A percentile compares a stretch with the other conserved stretches of the same genome.
phyloP scores from a whole-genome alignment of 2,888 invertebrate species.

The Selenia dentaria region DNA sequence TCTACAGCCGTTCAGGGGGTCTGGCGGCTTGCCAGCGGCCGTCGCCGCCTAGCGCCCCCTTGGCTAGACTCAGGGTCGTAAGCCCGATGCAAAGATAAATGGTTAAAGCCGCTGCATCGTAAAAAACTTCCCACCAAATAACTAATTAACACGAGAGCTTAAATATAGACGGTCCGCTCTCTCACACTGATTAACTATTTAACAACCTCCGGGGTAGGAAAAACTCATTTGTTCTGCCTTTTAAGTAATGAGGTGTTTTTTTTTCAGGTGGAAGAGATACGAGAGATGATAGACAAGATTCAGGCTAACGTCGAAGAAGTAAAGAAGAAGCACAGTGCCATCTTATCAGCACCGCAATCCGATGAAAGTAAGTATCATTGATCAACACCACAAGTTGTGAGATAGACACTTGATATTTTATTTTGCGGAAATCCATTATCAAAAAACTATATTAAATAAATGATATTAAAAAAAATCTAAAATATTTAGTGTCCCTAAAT shows the following conservation, averaged over 20 bases:
- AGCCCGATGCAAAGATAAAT: constrained; percentile 33
- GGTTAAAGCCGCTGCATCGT: constrained; percentile 34
- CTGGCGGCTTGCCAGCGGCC: constrained; percentile 51
- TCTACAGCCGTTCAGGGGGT: constrained; percentile 16
- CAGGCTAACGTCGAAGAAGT: constrained; percentile 99
- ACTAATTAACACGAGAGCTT: constrained; percentile 45
- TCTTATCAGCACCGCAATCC: constrained; percentile 98
- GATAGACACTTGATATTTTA: too few relatives aligned
- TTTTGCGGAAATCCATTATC: too few relatives aligned
- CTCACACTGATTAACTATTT: constrained; percentile 19
- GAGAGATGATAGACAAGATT: constrained; percentile 99
- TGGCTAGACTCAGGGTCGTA: constrained; percentile 47
- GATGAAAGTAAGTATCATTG: constrained; percentile 94
- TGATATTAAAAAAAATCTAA: too few relatives aligned
- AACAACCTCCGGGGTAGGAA: constrained; percentile 13
- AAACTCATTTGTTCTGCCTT: constrained; percentile 10
- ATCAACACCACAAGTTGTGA: too few relatives aligned
- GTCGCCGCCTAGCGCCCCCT: constrained; percentile 35
- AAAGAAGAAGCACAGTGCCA: constrained; percentile 99
- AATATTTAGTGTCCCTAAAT: too few relatives aligned
- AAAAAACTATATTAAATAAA: too few relatives aligned
- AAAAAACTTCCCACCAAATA: constrained; percentile 38
- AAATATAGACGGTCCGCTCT: constrained; percentile 29
- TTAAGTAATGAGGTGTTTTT: constrained; percentile 25
- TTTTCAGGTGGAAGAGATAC: constrained; percentile 98